Evolutionary conservation across 2,113 vertebrate genomes (phyloP), one percentile per base, ranked within the genome.

Genomic region (Phalacrocorax pelagicus): DNA sequence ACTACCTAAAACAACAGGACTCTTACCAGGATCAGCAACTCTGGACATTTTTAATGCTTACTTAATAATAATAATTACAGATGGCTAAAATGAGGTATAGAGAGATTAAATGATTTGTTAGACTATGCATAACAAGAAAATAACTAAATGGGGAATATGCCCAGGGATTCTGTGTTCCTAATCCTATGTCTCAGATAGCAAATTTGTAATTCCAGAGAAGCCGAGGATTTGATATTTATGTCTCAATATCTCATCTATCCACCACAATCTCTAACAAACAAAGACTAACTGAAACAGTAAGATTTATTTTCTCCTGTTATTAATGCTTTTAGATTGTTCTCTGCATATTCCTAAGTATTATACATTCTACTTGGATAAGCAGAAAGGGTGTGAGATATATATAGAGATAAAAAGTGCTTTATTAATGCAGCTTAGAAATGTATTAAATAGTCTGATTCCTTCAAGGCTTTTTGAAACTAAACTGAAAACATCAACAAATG

Each of bases 41-140:
- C 58, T 59, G 14, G 26, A 22, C 23, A 67, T 78, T 94, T 91
- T 86, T 86, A 90, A 93, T 86, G 65, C 61, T 44, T 88, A 11
- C 40, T 94, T 95, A 96, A 91, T 93, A 90, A 88, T 81, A 91
- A 93, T 82, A 94, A 95, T 86, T 94, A 93, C 16, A 78, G 51
- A 30, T 66, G 46, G 24, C n/a, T 86, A 88, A 93, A 93, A 80
- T 70, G 6, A 86, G 15, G 12, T 67, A 81, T 88, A 93, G 93
- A 95, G 62, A 78, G 70, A 94, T 94, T 92, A 95, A 94, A 26
- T 78, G 55, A 86, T 85, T 93, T 96, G 42, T 65, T 92, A 55
- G 38, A 86, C 85, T 73, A 51, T 29, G 21, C 69, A 86, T 38
- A 83, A 59, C 67, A 94, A 93, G 92, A 52, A 88, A 91, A 90